Conservation (phyloP, 2,888 invertebrate genomes). For the Synanthedon formicaeformis region DNA sequence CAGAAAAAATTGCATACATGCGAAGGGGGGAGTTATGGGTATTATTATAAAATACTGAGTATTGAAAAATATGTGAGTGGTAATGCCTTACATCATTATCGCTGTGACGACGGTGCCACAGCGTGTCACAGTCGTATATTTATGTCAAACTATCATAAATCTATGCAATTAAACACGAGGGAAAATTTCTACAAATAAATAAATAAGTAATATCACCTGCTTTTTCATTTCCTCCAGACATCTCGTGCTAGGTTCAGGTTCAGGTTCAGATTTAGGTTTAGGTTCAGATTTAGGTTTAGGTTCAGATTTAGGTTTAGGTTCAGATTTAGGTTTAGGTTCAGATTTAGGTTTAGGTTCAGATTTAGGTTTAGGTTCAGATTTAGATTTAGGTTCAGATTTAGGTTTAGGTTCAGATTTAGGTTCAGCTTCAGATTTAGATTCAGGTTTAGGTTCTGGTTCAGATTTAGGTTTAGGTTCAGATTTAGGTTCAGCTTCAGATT, state of each 20-base stretch:
- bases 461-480: conserved; percentile 50
- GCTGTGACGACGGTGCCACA: no score
- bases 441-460: conserved; percentile 54
- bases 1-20: no score
- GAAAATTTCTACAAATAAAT: no score
- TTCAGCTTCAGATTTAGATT: conserved; percentile 51
- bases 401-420: conserved; percentile 50
- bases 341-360: conserved; percentile 50
- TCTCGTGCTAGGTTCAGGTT: conserved; percentile 36
- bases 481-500: conserved; percentile 50
- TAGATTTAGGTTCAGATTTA: conserved; percentile 45
- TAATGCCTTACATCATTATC: no score
- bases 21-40: no score
- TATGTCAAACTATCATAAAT: no score
- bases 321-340: conserved; percentile 49
- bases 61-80: no score
- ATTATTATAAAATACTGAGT: no score
- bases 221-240: conserved; percentile 40
- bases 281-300: conserved; percentile 54
- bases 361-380: conserved; percentile 50
- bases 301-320: conserved; percentile 53
- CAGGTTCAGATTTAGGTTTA: conserved; percentile 42
- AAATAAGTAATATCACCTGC: conserved; percentile 17
- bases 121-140: no score
- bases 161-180: no score